These are phyloP conservation scores for Hydractinia symbiolongicarpus DNA, from an alignment of 30 jellyfish, hydroid and myxozoan species.

Conservation along the genomic window DNA sequence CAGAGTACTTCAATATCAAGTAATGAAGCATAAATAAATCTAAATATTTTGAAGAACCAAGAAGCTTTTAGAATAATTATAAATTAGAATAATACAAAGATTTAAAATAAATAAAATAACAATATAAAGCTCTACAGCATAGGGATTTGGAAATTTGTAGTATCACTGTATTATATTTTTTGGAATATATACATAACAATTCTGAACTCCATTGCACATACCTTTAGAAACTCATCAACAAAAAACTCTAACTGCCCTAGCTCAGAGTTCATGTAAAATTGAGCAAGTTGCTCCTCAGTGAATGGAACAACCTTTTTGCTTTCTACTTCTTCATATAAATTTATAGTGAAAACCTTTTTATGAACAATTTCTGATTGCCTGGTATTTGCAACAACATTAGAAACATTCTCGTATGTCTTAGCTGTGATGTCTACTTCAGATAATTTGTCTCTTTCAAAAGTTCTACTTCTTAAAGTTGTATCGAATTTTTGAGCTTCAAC, in stretches of 20 bases:
- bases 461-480: too few relatives aligned
- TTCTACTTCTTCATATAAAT: background rate
- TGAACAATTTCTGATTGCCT: background rate
- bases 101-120: background rate
- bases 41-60: too few relatives aligned
- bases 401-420: too few relatives aligned
- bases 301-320: slow-evolving; percentile 28
- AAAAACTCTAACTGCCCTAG: slow-evolving; percentile 47
- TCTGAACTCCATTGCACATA: background rate
- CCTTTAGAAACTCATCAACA: slow-evolving; percentile 74
- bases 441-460: too few relatives aligned
- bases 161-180: background rate
- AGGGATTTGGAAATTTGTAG: too few relatives aligned
- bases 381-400: too few relatives aligned
- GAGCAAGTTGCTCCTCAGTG: slow-evolving; percentile 51
- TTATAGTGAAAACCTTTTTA: background rate
- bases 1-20: too few relatives aligned
- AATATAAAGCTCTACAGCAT: background rate
- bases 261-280: slow-evolving; percentile 57
- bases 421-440: too few relatives aligned
- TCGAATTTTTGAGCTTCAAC: too few relatives aligned
- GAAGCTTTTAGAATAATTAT: too few relatives aligned
- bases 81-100: background rate
- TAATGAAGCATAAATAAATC: too few relatives aligned
- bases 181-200: background rate